Base-by-base conservation (phyloP, 35 echinoderm and acorn worm genomes). In the Apostichopus californicus region DNA sequence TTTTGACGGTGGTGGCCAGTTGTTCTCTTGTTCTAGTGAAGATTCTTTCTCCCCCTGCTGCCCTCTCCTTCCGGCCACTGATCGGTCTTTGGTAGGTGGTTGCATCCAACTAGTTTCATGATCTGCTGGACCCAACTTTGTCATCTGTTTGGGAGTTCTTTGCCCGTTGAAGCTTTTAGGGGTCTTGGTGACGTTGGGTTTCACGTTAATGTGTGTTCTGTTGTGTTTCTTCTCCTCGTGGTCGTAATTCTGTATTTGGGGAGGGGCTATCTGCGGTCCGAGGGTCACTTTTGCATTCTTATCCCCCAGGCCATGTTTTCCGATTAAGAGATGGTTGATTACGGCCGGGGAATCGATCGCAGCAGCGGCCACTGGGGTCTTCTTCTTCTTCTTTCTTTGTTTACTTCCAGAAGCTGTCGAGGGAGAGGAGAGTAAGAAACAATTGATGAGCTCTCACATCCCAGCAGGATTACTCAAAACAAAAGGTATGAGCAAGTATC, bases 301-400 rank as follows among this genome's bases (percentile, higher is more conserved):
- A 57, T 82, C 92, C n/a, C 97, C 97, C 11, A 99, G 89, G 23
- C 95, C 95, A 78, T 94, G 79, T 70, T 99, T 99, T 4, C 95
- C 97, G 52, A 99, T 90, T 8, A 99, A 82, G 46, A 99, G 82
- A 79, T 99, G 97, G 79, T 99, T 99, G 57, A 99, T 95, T 1
- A 91, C 97, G 34, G 95, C 93, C 15, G 97, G 97, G 13, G 90
- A 90, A 26, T 99, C 97, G 9, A 99, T 94, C 11, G 92, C 93
- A 22, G 97, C 93, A 5, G 94, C 68, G 65, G 72, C 79, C n/a
- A 78, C 86, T 8, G 86, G 60, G 5, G 86, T 89, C 34, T 89
- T 89, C 83, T 87, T 94, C 90, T 86, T 93, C 52, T 88, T 65
- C 56, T 92, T 77, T 5, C 81, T 59, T 57, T 87, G 65, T 70